Base-by-base conservation (phyloP, 2,797 vertebrate genomes). In the Eurystomus glaucurus region DNA sequence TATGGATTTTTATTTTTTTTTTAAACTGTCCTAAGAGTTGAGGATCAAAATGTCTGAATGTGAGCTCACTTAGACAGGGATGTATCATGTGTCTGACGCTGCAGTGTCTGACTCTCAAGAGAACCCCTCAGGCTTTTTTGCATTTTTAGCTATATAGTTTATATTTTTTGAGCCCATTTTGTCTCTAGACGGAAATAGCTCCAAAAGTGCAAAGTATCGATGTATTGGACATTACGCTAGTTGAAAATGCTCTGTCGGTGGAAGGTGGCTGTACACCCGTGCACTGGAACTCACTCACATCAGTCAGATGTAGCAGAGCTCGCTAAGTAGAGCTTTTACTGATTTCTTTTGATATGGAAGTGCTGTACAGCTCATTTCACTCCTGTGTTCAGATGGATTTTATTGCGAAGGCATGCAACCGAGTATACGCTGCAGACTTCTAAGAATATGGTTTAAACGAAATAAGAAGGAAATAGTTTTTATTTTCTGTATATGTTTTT, bases 311-410 rank as follows among this genome's bases (percentile, higher is more conserved):
- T 39, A 77, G 35, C 61, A 91, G 31, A 76, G 22, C 14, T 87
- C 2, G 1, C 41, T 15, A 46, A 78, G 46, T 4, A 46, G 55
- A 91, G 9, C 10, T 80, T 76, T 89, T 43, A 50, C 74, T 87
- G 64, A 61, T 92, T 96, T 95, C 60, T 92, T 88, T 91, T 92
- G 41, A 29, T 71, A 43, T 29, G 71, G 50, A 85, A 64, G 21
- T 77, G 52, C 50, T 71, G 71, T 61, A 85, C 64, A 93, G 55
- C 61, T 92, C 84, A 91, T 93, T 89, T 89, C 66, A 33, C 60
- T 87, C 62, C n/a, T 57, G 25, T 80, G 33, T 85, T 92, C 39
- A 25, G 45, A 26, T 46, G 46, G 68, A 43, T 91, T 87, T 94
- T 96, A 64, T 78, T 92, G 66, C 43, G 55, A 77, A 90, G 84